phyloP scores from a whole-genome alignment of 2,888 invertebrate genomes.

The Xylota segnis region DNA sequence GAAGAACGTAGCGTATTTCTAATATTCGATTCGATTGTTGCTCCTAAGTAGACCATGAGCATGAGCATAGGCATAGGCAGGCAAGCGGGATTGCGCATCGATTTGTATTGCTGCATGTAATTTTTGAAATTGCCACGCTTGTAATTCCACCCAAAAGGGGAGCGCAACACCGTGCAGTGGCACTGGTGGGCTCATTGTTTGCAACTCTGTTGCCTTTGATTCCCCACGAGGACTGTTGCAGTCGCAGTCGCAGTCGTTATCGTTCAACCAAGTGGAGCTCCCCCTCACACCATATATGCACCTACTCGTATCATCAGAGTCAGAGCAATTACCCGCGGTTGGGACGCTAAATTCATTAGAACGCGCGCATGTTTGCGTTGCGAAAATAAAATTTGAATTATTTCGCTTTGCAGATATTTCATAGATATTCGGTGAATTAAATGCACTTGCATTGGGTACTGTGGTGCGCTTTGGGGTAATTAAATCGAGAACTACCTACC shows the following conservation, averaged over 20 bases:
- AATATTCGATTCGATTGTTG: conserved; percentile 64
- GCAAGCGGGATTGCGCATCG: conserved; percentile 67
- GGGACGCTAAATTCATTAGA: conserved; percentile 62
- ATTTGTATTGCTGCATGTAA: conserved; percentile 74
- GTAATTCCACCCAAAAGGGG: conserved; percentile 72
- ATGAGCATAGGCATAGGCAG: conserved; percentile 20
- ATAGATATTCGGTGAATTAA: conserved; percentile 61
- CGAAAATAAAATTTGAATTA: conserved; percentile 74
- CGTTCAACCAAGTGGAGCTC: conserved; percentile 44
- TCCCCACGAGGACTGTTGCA: conserved; percentile 48
- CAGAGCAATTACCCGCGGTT: conserved; percentile 46
- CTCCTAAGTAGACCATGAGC: conserved; percentile 68
- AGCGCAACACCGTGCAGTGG: conserved; percentile 67
- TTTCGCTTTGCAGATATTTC: conserved; percentile 53
- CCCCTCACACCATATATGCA: not conserved
- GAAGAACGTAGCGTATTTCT: conserved; percentile 47
- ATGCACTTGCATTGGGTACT: conserved; percentile 53
- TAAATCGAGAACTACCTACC: conserved; percentile 17
- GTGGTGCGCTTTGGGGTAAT: conserved; percentile 14
- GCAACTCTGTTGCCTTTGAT: conserved; percentile 38
- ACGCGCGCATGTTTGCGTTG: conserved; percentile 68
- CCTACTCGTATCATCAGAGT: not conserved
- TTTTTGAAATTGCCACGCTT: conserved; percentile 74
- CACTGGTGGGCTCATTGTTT: conserved; percentile 39
- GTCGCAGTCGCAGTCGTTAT: conserved; percentile 8